Evolutionary conservation across 2,888 invertebrate genomes (phyloP), one percentile per base, ranked within the genome.

Genomic region (Phlogophora meticulosa): DNA sequence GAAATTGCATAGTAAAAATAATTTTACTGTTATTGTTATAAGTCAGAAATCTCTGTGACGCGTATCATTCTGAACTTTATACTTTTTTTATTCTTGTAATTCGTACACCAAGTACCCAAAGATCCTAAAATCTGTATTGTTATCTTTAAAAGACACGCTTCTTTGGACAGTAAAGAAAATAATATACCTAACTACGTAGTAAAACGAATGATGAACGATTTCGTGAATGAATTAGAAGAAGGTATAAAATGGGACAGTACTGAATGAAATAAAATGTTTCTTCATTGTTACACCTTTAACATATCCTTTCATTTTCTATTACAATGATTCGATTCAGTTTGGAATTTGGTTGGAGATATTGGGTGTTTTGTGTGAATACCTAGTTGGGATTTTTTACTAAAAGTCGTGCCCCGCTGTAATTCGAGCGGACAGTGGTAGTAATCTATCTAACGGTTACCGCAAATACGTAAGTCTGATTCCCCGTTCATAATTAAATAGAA

Each of bases 51-150:
- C 73, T 55, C 51, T 53, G 38, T 68, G 52, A 79, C 53, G 80
- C 70, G 48, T 61, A 80, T 52, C 65, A 61, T 76, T 75, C 32
- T 52, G 4, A n/a, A 49, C 32, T 69, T 82, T 64, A 79, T 82
- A 32, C 22, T 42, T 58, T 66, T 79, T 79, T 80, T 80, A 80
- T 80, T 80, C 49, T 55, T 58, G 67, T 59, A 68, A 80, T 76
- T 76, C 66, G 68, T 58, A 72, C 38, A 51, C 40, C 52, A 59
- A 80, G 62, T 63, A 82, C 76, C 45, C 43, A 57, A 38, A 48
- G 48, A 55, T 38, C 58, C 46, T 80, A 82, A 80, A 80, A 61
- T 36, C 51, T 53, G 46, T 55, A 64, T 75, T 49, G 67, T 71
- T 65, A 17, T 63, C 64, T 68, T 77, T 52, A 72, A 55, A 72